Percentiles rank a stretch among this genome's conserved stretches.
phyloP scores from a whole-genome alignment of 2,113 vertebrate genomes.

The Perca fluviatilis region DNA sequence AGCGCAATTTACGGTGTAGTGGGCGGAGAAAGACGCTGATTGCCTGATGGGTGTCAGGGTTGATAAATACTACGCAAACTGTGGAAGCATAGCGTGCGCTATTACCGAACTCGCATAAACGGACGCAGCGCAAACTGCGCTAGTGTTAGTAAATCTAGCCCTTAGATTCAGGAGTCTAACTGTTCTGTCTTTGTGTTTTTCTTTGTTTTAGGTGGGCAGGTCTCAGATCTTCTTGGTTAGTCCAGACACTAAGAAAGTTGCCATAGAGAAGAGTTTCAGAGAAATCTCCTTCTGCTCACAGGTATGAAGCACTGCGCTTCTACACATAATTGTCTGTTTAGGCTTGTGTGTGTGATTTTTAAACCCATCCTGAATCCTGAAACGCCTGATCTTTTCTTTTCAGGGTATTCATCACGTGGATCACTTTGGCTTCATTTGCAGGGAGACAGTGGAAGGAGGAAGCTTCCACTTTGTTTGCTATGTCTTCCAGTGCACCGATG shows the following conservation, averaged over 20 bases:
- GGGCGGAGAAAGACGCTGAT: no score
- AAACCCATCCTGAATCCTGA: background rate
- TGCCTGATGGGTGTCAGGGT: no score
- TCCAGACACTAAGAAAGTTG: conserved; percentile 97
- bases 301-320: conserved; percentile 79
- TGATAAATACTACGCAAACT: no score
- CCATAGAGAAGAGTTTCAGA: conserved; percentile 97
- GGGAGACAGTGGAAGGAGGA: conserved; percentile 90
- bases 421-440: conserved; percentile 99
- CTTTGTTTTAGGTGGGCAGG: conserved; percentile 90
- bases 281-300: conserved; percentile 99
- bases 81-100: no score
- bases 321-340: background rate
- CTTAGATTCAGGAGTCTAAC: conserved; percentile 14
- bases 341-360: background rate
- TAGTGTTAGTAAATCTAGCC: no score
- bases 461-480: conserved; percentile 96
- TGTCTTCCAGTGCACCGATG: conserved; percentile 95
- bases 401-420: conserved; percentile 97
- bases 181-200: conserved; percentile 25
- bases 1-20: no score
- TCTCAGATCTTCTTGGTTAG: conserved; percentile 98
- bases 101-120: no score
- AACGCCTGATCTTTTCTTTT: conserved; percentile 18
- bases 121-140: no score